Percentiles rank a stretch among this genome's conserved stretches.
These are phyloP conservation scores for Coptotermes formosanus DNA, from an alignment of 1,140 invertebrate species.

Conservation along the genomic window DNA sequence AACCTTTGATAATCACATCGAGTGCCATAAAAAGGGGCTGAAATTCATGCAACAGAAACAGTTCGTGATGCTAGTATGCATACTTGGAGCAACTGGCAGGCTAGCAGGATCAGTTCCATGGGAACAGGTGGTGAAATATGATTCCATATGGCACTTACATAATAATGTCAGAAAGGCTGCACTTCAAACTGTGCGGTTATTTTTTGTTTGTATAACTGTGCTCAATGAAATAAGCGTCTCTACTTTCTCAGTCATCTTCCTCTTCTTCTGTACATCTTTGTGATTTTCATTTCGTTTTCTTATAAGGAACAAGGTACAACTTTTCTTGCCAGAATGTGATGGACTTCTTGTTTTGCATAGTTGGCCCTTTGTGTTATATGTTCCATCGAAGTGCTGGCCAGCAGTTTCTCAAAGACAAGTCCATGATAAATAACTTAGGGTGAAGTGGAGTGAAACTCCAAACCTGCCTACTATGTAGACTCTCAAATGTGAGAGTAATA, in stretches of 20 bases:
- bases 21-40: not conserved
- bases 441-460: not conserved
- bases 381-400: slow-evolving; percentile 10
- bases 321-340: slow-evolving; percentile 15
- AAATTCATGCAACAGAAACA: not conserved
- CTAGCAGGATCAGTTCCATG: not conserved
- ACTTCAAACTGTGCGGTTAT: not conserved
- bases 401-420: not conserved
- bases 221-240: slow-evolving; percentile 18
- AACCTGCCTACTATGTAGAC: slow-evolving; percentile 12
- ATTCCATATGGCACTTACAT: not conserved
- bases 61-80: not conserved
- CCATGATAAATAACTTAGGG: not conserved
- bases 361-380: not conserved
- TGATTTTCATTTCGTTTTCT: not conserved
- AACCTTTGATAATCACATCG: not conserved
- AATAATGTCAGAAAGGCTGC: not conserved
- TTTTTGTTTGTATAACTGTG: not conserved
- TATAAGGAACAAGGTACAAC: not conserved
- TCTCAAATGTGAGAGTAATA: not conserved
- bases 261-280: not conserved
- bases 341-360: not conserved
- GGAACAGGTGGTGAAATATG: not conserved
- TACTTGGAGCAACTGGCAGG: not conserved
- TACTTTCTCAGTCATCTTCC: not conserved